Conservation (phyloP, 2,113 vertebrate species). For the Sprattus sprattus region DNA sequence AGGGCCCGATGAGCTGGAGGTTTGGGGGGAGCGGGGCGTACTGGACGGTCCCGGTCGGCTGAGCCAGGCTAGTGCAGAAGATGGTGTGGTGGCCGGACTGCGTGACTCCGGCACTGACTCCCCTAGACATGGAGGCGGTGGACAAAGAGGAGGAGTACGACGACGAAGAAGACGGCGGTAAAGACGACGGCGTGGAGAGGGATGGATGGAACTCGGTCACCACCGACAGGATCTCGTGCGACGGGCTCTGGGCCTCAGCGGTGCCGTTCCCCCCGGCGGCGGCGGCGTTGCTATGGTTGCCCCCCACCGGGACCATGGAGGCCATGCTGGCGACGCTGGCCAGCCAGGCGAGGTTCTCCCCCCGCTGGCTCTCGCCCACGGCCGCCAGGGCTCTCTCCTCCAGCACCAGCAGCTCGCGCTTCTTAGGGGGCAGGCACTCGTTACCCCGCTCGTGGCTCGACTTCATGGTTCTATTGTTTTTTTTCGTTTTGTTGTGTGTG, state of each 20-base stretch:
- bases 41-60: slow-evolving; percentile 85
- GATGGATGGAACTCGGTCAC: slow-evolving; percentile 73
- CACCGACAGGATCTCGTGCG: slow-evolving; percentile 75
- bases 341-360: slow-evolving; percentile 90
- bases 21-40: slow-evolving; percentile 89
- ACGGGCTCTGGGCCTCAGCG: slow-evolving; percentile 75
- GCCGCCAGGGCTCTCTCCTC: slow-evolving; percentile 85
- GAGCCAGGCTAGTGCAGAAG: slow-evolving; percentile 82
- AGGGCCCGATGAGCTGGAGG: slow-evolving; percentile 94
- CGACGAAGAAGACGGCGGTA: slow-evolving; percentile 33
- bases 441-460: slow-evolving; percentile 97
- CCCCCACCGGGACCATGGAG: slow-evolving; percentile 67
- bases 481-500: slow-evolving; percentile 55
- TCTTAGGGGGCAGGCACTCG: slow-evolving; percentile 97
- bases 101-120: slow-evolving; percentile 75
- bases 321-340: slow-evolving; percentile 76
- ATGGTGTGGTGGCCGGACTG: slow-evolving; percentile 83
- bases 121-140: slow-evolving; percentile 43
- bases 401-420: slow-evolving; percentile 91
- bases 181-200: not conserved
- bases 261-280: not conserved
- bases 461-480: slow-evolving; percentile 78
- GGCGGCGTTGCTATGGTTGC: slow-evolving; percentile 59
- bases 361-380: slow-evolving; percentile 73
- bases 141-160: slow-evolving; percentile 54